Conservation (phyloP, 2,888 invertebrate species). For the Cyclophora albipunctata region DNA sequence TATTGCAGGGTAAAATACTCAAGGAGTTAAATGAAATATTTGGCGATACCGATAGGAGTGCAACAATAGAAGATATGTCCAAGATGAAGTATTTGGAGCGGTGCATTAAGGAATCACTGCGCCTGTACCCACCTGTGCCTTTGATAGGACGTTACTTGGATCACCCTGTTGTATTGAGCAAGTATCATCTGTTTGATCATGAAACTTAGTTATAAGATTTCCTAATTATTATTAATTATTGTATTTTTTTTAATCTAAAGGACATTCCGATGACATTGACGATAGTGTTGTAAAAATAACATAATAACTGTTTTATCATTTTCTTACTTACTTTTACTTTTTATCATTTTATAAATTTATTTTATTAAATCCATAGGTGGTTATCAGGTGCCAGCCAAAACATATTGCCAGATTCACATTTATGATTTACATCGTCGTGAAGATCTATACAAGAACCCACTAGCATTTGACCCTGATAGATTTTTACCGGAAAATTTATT, state of each 20-base stretch:
- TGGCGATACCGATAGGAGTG: constrained; percentile 75
- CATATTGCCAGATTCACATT: constrained; percentile 73
- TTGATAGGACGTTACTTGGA: constrained; percentile 75
- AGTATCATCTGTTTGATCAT: constrained; percentile 16
- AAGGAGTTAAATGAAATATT: constrained; percentile 78
- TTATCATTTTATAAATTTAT: too few relatives aligned
- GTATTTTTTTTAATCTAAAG: too few relatives aligned
- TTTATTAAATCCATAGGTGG: constrained; percentile 39
- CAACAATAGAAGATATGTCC: constrained; percentile 75
- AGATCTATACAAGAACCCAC: constrained; percentile 78
- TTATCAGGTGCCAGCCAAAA: constrained; percentile 64
- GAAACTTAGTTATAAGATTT: too few relatives aligned
- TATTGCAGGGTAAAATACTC: constrained; percentile 38
- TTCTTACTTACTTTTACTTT: too few relatives aligned
- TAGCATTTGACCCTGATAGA: constrained; percentile 81
- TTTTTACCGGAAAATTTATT: constrained; percentile 77
- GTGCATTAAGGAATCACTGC: constrained; percentile 80
- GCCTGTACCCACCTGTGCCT: constrained; percentile 81
- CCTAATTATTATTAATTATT: too few relatives aligned
- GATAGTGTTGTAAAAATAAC: too few relatives aligned
- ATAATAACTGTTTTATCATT: too few relatives aligned
- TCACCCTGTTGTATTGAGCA: constrained; percentile 77
- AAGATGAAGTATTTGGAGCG: constrained; percentile 80
- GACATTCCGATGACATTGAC: too few relatives aligned
- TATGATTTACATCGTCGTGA: constrained; percentile 79